Conservation (phyloP, 1,140 invertebrate species). For the Apis dorsata region DNA sequence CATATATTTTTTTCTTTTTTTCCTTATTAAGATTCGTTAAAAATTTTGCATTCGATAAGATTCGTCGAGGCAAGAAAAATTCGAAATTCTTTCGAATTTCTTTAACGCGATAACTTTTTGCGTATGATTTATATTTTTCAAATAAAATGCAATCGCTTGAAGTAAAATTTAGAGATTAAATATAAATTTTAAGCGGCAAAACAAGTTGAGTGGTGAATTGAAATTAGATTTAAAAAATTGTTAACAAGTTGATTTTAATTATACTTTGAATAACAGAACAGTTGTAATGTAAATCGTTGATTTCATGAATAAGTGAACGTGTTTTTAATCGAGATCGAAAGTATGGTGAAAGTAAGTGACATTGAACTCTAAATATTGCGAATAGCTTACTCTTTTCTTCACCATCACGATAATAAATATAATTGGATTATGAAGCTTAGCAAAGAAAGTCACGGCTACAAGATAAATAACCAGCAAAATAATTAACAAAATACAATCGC, state of each 20-base stretch:
- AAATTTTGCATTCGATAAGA: constrained; percentile 2
- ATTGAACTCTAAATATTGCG: neutral
- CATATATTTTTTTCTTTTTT: neutral
- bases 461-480: too few species aligned
- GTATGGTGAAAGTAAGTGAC: neutral
- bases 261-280: too few species aligned
- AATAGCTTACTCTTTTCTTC: neutral
- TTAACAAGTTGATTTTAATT: too few species aligned
- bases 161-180: too few species aligned
- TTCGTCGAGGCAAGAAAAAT: neutral
- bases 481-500: too few species aligned
- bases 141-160: too few species aligned
- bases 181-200: too few species aligned
- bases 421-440: neutral
- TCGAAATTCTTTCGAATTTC: neutral
- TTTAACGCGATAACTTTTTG: neutral
- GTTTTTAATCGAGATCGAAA: neutral
- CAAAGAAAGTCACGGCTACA: too few species aligned
- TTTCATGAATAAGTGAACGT: neutral
- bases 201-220: neutral
- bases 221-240: neutral
- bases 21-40: neutral
- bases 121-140: neutral
- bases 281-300: neutral
- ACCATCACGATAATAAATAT: too few species aligned